Conservation (phyloP, 2,888 invertebrate species). For the Hypsopygia costalis region DNA sequence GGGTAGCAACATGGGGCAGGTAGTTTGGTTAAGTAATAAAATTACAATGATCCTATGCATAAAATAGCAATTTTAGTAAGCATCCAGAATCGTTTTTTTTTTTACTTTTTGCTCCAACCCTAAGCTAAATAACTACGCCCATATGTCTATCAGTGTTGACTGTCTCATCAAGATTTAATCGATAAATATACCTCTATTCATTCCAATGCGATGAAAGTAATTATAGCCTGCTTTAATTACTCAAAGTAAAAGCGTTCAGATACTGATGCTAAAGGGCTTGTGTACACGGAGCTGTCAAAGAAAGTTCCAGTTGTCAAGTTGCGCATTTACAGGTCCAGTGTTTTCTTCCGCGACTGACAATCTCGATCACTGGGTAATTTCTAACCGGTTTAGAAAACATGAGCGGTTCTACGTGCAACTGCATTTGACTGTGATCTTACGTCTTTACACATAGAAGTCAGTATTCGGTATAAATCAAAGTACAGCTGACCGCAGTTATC, state of each 20-base stretch:
- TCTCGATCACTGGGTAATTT: conserved; percentile 78
- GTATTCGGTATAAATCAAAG: conserved; percentile 5
- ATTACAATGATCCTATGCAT: too few species aligned
- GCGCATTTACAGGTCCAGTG: conserved; percentile 60
- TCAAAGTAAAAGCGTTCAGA: conserved; percentile 1
- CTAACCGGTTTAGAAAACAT: conserved; percentile 80
- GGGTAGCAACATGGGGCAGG: too few species aligned
- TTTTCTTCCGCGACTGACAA: conserved; percentile 74
- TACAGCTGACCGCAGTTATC: conserved; percentile 20
- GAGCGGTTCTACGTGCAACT: conserved; percentile 31
- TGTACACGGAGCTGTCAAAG: conserved; percentile 28
- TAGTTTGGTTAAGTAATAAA: too few species aligned
- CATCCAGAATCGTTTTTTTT: too few species aligned
- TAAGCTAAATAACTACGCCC: too few species aligned
- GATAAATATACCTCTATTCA: too few species aligned
- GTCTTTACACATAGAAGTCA: conserved; percentile 2
- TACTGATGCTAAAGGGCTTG: too few species aligned
- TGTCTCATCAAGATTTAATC: too few species aligned
- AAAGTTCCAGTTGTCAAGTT: conserved; percentile 53
- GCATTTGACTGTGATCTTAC: conserved; percentile 12
- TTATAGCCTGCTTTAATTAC: background rate
- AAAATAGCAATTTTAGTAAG: too few species aligned
- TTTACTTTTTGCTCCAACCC: too few species aligned
- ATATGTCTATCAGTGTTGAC: too few species aligned
- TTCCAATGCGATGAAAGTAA: too few species aligned